phyloP scores from a whole-genome alignment of 2,113 vertebrate species.

The Ivindomyrus marchei region DNA sequence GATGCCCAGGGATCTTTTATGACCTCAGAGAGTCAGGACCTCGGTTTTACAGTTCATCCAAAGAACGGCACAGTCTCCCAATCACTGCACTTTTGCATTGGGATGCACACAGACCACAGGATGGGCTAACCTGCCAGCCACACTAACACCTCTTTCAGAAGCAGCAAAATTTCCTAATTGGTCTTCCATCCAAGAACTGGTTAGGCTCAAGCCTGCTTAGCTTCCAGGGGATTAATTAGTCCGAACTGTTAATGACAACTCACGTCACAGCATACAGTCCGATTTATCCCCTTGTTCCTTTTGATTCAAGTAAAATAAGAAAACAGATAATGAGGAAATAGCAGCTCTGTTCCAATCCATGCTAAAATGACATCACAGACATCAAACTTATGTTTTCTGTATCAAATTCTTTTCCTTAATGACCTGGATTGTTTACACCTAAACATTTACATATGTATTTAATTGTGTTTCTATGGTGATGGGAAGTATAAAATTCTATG shows the following conservation, averaged over 20 bases:
- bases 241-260: too few relatives aligned
- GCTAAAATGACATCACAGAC: not conserved
- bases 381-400: too few relatives aligned
- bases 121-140: not conserved
- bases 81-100: not conserved
- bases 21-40: not conserved
- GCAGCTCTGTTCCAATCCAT: not conserved
- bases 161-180: not conserved
- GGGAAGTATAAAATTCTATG: too few relatives aligned
- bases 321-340: not conserved
- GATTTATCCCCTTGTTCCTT: not conserved
- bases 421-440: too few relatives aligned
- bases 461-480: too few relatives aligned
- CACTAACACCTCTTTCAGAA: too few relatives aligned
- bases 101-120: not conserved
- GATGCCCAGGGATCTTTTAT: not conserved
- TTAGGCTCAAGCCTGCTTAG: too few relatives aligned
- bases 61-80: not conserved
- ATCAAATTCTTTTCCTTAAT: too few relatives aligned
- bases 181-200: too few relatives aligned
- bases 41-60: not conserved
- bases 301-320: not conserved
- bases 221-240: too few relatives aligned
- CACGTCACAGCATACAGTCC: not conserved
- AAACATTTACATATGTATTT: too few relatives aligned